Evolutionary conservation across 2,113 vertebrate genomes (phyloP).

Genomic region (Brevimyrus niger): DNA sequence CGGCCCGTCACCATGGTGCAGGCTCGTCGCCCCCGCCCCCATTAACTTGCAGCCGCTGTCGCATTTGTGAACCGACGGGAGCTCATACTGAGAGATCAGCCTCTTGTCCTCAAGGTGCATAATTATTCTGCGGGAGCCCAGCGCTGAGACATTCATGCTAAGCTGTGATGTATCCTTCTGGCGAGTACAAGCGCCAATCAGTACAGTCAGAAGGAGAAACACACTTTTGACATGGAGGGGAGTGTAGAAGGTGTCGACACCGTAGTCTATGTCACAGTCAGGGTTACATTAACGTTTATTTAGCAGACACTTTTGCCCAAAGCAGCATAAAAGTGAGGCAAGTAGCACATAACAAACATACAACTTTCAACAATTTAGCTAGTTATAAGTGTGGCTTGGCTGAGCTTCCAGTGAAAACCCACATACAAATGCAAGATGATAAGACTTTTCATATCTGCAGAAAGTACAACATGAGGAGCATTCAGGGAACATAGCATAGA

Average conservation of each 20-base stretch:
- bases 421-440: not conserved
- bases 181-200: not conserved
- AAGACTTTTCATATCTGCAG: not conserved
- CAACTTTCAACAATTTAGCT: not conserved
- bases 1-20: constrained; percentile 37
- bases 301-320: not conserved
- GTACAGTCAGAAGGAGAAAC: not conserved
- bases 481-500: not conserved
- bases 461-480: not conserved
- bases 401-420: not conserved
- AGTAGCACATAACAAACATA: not conserved
- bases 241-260: too few relatives aligned
- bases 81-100: not conserved
- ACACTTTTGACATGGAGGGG: not conserved
- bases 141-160: not conserved
- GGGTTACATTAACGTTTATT: not conserved
- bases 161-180: not conserved
- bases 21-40: constrained; percentile 24
- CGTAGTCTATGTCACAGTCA: not conserved
- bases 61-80: not conserved
- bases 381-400: not conserved
- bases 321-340: not conserved
- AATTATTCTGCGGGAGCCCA: not conserved
- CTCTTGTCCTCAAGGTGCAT: not conserved
- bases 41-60: not conserved